Conservation (phyloP, 2,797 vertebrate genomes). For the Aselliscus stoliczkanus region DNA sequence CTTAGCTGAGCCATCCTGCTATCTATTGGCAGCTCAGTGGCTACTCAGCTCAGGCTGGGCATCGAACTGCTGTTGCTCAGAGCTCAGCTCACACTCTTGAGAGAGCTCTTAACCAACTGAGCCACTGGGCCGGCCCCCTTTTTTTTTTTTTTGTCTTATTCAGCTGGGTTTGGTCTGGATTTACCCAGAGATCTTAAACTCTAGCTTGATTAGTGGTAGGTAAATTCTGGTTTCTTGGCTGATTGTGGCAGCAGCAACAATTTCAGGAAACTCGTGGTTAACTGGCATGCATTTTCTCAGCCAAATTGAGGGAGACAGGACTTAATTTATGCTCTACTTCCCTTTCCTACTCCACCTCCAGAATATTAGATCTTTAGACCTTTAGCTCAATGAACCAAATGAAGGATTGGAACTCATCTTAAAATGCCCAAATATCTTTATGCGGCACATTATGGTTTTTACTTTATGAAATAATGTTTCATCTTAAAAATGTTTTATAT, state of each 20-base stretch:
- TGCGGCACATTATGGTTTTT: not conserved
- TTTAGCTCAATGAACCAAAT: not conserved
- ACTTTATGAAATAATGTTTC: not conserved
- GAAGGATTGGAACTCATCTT: not conserved
- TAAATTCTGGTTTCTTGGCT: not conserved
- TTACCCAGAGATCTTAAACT: not conserved
- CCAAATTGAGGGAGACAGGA: not conserved
- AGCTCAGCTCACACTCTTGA: too few species aligned
- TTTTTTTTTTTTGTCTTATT: not conserved
- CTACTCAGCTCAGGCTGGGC: too few species aligned
- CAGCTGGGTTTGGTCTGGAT: not conserved
- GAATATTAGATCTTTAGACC: not conserved
- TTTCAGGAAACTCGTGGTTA: not conserved
- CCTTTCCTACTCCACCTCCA: not conserved
- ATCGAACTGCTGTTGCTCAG: too few species aligned
- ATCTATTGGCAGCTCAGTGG: too few species aligned
- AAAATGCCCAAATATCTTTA: not conserved
- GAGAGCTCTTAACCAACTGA: too few species aligned
- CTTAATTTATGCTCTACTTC: not conserved
- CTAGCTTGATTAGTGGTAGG: not conserved
- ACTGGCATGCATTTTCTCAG: not conserved
- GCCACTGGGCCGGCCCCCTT: too few species aligned
- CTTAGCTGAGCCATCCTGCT: too few species aligned
- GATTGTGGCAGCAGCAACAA: not conserved
- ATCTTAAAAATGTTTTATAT: not conserved